Evolutionary conservation across 2,888 invertebrate genomes (phyloP).

Genomic region (Polia nebulosa): DNA sequence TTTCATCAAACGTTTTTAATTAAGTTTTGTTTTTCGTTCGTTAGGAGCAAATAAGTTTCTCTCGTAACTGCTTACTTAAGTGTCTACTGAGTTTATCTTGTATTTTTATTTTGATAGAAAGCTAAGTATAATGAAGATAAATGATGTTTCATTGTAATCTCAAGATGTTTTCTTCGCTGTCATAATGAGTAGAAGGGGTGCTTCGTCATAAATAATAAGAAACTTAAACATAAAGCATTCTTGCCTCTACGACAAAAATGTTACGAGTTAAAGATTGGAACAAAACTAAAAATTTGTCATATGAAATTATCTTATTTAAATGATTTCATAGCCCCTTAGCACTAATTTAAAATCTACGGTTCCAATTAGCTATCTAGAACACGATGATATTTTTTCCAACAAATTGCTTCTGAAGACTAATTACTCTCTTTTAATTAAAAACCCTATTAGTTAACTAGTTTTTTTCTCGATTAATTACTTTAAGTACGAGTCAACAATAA

Average conservation of each 20-base stretch:
- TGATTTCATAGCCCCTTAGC: constrained; percentile 7
- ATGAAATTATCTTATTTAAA: constrained; percentile 17
- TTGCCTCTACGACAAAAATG: neutral
- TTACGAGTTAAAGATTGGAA: neutral
- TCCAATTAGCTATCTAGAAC: constrained; percentile 13
- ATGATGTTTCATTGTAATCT: constrained; percentile 26
- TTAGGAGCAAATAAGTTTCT: neutral
- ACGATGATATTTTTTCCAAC: constrained; percentile 29
- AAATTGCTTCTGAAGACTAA: constrained; percentile 38
- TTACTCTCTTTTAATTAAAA: constrained; percentile 40
- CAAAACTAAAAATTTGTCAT: constrained; percentile 4
- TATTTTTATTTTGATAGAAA: constrained; percentile 18
- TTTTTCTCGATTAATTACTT: constrained; percentile 31
- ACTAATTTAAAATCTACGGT: constrained; percentile 20
- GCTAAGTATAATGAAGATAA: constrained; percentile 42
- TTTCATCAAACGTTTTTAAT: constrained; percentile 22
- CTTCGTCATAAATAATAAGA: constrained; percentile 29
- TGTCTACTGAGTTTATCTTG: neutral
- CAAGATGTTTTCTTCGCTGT: constrained; percentile 26
- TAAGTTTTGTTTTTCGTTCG: constrained; percentile 22
- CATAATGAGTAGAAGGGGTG: constrained; percentile 17
- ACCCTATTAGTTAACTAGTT: constrained; percentile 11
- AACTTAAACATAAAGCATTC: constrained; percentile 8
- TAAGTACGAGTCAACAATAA: constrained; percentile 14
- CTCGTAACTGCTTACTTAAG: neutral